Evolutionary conservation across 2,888 invertebrate genomes (phyloP).

Genomic region (Sericinus montela): DNA sequence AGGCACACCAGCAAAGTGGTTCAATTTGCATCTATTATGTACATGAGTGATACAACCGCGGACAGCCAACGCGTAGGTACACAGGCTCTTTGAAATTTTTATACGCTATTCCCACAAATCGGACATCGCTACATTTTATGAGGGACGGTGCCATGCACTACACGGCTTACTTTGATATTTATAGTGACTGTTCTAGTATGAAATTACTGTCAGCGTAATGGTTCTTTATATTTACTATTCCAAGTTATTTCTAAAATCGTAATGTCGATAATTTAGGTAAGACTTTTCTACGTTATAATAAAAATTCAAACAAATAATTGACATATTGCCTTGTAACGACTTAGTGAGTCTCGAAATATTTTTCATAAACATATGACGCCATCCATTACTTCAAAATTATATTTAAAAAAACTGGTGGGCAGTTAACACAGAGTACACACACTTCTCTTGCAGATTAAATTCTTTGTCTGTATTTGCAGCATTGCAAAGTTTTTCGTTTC

Average conservation of each 20-base stretch:
- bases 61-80: slow-evolving; percentile 48
- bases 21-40: slow-evolving; percentile 78
- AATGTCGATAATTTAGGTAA: too few species aligned
- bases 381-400: too few species aligned
- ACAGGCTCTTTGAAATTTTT: slow-evolving; percentile 68
- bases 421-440: too few species aligned
- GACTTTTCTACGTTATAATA: too few species aligned
- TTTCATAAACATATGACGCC: too few species aligned
- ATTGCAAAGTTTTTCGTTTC: too few species aligned
- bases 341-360: too few species aligned
- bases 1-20: slow-evolving; percentile 66
- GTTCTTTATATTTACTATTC: slow-evolving; percentile 11
- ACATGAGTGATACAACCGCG: slow-evolving; percentile 57
- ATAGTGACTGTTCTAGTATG: slow-evolving; percentile 11
- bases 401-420: too few species aligned
- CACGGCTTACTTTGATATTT: slow-evolving; percentile 31
- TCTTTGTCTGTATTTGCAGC: too few species aligned
- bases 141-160: slow-evolving; percentile 45
- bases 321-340: too few species aligned
- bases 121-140: slow-evolving; percentile 61
- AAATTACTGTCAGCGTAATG: slow-evolving; percentile 8
- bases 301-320: too few species aligned
- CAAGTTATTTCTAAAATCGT: background rate
- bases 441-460: too few species aligned
- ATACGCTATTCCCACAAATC: slow-evolving; percentile 72